These are phyloP conservation scores for Centropyge bicolor DNA, from an alignment of 2,797 vertebrate genomes.

Conservation along the genomic window DNA sequence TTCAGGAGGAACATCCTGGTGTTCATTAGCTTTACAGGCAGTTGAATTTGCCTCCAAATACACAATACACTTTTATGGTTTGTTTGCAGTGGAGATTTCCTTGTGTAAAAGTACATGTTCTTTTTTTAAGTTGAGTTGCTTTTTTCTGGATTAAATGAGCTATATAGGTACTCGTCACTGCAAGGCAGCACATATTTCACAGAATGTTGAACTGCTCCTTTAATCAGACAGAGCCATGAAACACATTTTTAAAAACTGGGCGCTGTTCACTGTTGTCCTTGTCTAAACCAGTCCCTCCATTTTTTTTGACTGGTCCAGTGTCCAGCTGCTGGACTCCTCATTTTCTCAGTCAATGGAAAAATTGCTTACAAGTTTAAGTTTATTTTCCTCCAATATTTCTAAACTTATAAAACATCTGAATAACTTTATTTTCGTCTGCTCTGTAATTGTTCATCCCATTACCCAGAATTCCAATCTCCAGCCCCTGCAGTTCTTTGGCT, in stretches of 20 bases:
- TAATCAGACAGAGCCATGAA: background rate
- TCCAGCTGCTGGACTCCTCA: background rate
- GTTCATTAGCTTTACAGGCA: background rate
- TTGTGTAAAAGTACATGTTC: too few relatives aligned
- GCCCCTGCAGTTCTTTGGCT: conserved; percentile 72
- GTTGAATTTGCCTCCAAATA: background rate
- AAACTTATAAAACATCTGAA: background rate
- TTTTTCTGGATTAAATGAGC: too few relatives aligned
- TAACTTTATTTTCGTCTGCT: background rate
- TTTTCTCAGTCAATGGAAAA: background rate
- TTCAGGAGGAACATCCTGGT: background rate
- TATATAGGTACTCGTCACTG: too few relatives aligned
- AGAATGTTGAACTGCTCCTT: background rate
- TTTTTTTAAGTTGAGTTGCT: too few relatives aligned
- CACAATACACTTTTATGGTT: too few relatives aligned
- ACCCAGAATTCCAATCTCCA: conserved; percentile 89
- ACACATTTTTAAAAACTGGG: background rate
- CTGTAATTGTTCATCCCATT: conserved; percentile 20
- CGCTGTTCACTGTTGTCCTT: background rate
- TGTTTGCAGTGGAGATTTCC: too few relatives aligned
- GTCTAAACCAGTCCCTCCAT: background rate
- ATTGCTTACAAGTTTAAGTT: background rate
- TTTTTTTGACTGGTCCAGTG: too few relatives aligned
- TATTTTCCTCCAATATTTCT: background rate
- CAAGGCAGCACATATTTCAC: background rate